Base-by-base conservation (phyloP, 2,113 vertebrate species). In the Pyrgilauda ruficollis region DNA sequence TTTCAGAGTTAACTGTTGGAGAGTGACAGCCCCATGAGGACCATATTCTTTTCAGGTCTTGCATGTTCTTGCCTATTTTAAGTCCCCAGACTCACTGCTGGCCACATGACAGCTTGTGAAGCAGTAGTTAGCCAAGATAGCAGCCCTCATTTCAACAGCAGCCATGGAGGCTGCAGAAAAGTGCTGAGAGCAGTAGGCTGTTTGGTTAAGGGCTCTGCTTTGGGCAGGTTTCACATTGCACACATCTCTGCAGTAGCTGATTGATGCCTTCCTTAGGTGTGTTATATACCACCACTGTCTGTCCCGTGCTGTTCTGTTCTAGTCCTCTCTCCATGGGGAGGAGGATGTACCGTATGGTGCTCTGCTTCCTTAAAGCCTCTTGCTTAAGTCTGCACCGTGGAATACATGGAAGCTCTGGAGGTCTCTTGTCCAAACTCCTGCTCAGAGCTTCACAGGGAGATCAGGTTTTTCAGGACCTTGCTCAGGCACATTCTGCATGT, bases 1-100 rank as follows among this genome's bases (percentile, higher is more conserved):
- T 81, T 90, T 95, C 84, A 84, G 83, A 90, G 84, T 92, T 84
- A 93, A 87, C 88, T 94, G 56, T 68, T 96, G 88, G 66, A 90
- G 56, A 89, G 61, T 84, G 80, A 78, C 90, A 90, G 79, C 31
- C 69, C 67, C 86, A 22, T 5, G 76, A 96, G 86, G 46, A 90
- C 76, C n/a, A 50, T 91, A 75, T 62, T 37, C 66, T 90, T 94
- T 94, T 75, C 69, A 87, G 53, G 39, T 87, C 73, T 87, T 84
- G 77, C 24, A 64, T 92, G 76, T 84, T 35, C 61, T 72, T 92
- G 88, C 68, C 64, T 77, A 4, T 92, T 95, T 90, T 79, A 92
- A 82, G 46, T 47, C 52, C 64, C 72, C 46, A 67, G 80, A 72
- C 53, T 87, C 49, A 31, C 56, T 90, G 76, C 49, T 92, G 79